phyloP scores from a whole-genome alignment of 2,888 invertebrate genomes.

The Andrena flavipes region DNA sequence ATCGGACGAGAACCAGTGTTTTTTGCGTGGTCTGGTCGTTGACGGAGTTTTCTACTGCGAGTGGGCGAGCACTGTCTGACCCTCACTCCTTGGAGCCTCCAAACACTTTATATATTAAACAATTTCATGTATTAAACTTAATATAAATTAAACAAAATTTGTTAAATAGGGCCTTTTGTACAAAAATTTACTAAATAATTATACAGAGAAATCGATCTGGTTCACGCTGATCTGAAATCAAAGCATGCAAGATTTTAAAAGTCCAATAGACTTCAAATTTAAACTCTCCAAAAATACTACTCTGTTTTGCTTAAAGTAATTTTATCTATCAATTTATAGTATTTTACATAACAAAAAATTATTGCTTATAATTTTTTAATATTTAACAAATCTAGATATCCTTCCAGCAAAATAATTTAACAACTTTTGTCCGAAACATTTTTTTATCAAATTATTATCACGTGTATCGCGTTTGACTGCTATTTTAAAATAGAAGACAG shows the following conservation, averaged over 20 bases:
- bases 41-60: no score
- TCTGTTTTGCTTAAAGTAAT: conserved; percentile 95
- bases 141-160: no score
- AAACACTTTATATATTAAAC: no score
- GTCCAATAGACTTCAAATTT: no score
- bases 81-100: no score
- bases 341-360: conserved; percentile 85
- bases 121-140: no score
- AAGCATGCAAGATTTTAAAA: conserved; percentile 88
- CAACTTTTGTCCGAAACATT: conserved; percentile 59
- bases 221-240: conserved; percentile 95
- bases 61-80: no score
- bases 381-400: conserved; percentile 66
- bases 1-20: conserved; percentile 1
- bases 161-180: no score
- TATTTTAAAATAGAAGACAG: no score
- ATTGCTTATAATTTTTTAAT: conserved; percentile 82
- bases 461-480: no score
- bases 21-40: neutral
- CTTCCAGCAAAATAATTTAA: conserved; percentile 73
- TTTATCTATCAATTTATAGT: conserved; percentile 86
- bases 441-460: no score
- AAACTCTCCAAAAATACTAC: conserved; percentile 91
- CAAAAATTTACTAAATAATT: no score
- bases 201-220: conserved; percentile 84